phyloP scores from a whole-genome alignment of 2,797 vertebrate species.

The Micrastur ruficollis region DNA sequence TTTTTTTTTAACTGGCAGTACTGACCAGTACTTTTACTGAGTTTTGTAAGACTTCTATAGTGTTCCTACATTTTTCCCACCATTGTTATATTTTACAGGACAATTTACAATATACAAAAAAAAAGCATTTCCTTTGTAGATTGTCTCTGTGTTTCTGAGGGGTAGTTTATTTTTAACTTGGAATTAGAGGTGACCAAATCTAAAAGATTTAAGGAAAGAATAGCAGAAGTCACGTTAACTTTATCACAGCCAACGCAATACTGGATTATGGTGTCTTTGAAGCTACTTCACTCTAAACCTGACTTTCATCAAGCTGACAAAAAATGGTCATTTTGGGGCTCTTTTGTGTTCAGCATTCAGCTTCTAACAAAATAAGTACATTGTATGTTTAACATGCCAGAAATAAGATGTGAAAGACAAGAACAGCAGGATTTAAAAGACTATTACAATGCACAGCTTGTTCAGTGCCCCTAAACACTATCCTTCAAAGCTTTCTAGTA shows the following conservation, averaged over 20 bases:
- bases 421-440: slow-evolving; percentile 54
- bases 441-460: slow-evolving; percentile 68
- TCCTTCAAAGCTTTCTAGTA: slow-evolving; percentile 53
- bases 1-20: slow-evolving; percentile 3
- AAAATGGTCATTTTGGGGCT: slow-evolving; percentile 54
- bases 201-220: slow-evolving; percentile 61
- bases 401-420: slow-evolving; percentile 67
- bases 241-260: neutral
- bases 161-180: slow-evolving; percentile 78
- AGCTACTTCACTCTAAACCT: slow-evolving; percentile 32
- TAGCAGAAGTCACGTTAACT: slow-evolving; percentile 52
- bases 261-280: slow-evolving; percentile 31
- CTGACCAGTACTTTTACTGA: slow-evolving; percentile 49
- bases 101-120: slow-evolving; percentile 79
- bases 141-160: slow-evolving; percentile 74
- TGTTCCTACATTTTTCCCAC: slow-evolving; percentile 75
- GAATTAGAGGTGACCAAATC: slow-evolving; percentile 70
- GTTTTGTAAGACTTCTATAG: slow-evolving; percentile 39
- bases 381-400: slow-evolving; percentile 64
- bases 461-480: slow-evolving; percentile 59
- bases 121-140: slow-evolving; percentile 77
- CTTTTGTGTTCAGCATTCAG: slow-evolving; percentile 61
- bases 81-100: slow-evolving; percentile 81
- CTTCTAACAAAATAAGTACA: slow-evolving; percentile 68
- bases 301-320: slow-evolving; percentile 58